phyloP scores from a whole-genome alignment of 2,113 vertebrate genomes.

The Platichthys flesus region DNA sequence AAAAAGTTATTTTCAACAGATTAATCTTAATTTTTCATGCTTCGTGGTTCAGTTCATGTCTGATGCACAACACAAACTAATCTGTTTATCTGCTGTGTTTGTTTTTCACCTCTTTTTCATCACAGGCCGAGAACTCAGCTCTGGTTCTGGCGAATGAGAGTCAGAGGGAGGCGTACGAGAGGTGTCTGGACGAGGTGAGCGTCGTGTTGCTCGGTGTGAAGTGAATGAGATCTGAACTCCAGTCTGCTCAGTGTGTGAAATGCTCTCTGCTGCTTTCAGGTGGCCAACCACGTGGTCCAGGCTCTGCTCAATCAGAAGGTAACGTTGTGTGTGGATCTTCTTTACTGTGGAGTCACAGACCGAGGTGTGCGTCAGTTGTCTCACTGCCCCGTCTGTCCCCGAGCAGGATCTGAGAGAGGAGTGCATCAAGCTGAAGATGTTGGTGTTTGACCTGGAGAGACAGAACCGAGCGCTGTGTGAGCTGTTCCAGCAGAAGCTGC shows the following conservation, averaged over 20 bases:
- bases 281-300: slow-evolving; percentile 96
- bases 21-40: no score
- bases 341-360: neutral
- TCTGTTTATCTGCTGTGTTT: neutral
- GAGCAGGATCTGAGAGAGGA: slow-evolving; percentile 94
- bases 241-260: neutral
- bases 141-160: slow-evolving; percentile 94
- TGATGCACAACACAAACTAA: neutral
- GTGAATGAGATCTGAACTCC: no score
- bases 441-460: slow-evolving; percentile 94
- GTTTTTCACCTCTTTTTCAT: neutral
- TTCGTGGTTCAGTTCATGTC: no score
- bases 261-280: slow-evolving; percentile 74
- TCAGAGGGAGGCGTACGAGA: slow-evolving; percentile 93
- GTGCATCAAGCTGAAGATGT: slow-evolving; percentile 96
- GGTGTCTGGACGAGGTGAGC: slow-evolving; percentile 94
- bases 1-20: no score
- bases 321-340: slow-evolving; percentile 4
- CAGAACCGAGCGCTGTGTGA: slow-evolving; percentile 94
- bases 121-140: slow-evolving; percentile 91
- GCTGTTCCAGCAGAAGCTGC: slow-evolving; percentile 94
- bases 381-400: neutral
- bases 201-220: neutral
- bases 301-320: slow-evolving; percentile 97
- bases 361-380: neutral